Evolutionary conservation across 2,888 invertebrate genomes (phyloP).

Genomic region (Didymodactylos carnosus): DNA sequence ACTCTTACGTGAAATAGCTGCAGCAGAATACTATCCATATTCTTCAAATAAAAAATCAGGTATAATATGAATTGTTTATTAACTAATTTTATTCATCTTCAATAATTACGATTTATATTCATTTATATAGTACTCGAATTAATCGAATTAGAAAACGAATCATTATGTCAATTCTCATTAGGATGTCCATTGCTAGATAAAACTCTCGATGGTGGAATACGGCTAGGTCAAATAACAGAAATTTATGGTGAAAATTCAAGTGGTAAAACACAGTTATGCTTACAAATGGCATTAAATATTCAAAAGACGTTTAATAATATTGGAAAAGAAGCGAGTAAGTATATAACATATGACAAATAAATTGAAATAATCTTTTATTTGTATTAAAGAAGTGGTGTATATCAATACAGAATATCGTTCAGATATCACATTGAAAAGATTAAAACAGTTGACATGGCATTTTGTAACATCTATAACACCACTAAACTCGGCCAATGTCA

Average conservation of each 20-base stretch:
- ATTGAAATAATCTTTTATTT: not conserved
- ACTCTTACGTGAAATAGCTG: not conserved
- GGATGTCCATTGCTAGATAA: not conserved
- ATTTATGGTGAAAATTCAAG: conserved; percentile 50
- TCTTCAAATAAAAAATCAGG: not conserved
- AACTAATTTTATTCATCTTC: not conserved
- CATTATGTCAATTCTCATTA: not conserved
- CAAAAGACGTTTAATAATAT: conserved; percentile 48
- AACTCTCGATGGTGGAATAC: conserved; percentile 41
- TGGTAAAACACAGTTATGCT: conserved; percentile 52
- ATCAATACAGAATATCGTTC: not conserved
- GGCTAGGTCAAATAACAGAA: conserved; percentile 47
- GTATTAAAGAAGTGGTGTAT: not conserved
- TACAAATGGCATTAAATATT: conserved; percentile 54
- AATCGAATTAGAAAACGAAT: not conserved
- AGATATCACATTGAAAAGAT: conserved; percentile 41
- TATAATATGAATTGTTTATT: not conserved
- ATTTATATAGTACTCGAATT: not conserved
- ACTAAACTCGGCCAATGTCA: conserved; percentile 19
- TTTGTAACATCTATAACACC: conserved; percentile 21
- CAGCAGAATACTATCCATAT: not conserved
- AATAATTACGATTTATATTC: too few relatives aligned
- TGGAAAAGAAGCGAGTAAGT: conserved; percentile 41
- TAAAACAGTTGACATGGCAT: conserved; percentile 38
- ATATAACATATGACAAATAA: not conserved